phyloP scores from a whole-genome alignment of 2,797 vertebrate species.

The Falco concolor region DNA sequence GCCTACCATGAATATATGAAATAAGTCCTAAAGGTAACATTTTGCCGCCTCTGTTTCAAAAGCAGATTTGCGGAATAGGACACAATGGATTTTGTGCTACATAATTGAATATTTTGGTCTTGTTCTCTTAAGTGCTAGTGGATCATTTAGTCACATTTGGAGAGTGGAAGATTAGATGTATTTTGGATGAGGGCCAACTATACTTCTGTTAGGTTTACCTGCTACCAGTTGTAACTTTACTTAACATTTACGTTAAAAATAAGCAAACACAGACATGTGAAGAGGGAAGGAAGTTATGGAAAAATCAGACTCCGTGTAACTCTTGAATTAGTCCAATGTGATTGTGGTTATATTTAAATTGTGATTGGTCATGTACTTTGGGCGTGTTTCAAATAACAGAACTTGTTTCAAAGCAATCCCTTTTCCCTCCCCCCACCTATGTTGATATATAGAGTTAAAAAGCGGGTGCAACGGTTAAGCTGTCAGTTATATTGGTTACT shows the following conservation, averaged over 20 bases:
- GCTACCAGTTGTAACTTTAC: not conserved
- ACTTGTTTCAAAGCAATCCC: not conserved
- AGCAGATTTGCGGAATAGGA: not conserved
- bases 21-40: not conserved
- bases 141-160: not conserved
- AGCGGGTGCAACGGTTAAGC: not conserved
- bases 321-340: not conserved
- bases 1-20: not conserved
- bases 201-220: not conserved
- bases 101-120: not conserved
- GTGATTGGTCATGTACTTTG: not conserved
- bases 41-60: slow-evolving; percentile 13
- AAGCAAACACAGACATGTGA: not conserved
- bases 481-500: not conserved
- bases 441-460: not conserved
- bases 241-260: not conserved
- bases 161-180: not conserved
- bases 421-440: not conserved
- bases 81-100: not conserved
- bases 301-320: not conserved
- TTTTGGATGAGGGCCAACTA: not conserved
- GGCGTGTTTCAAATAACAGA: not conserved
- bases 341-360: not conserved
- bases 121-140: not conserved
- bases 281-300: not conserved